phyloP scores from a whole-genome alignment of 2,888 invertebrate species.

The Epiblema foenella region DNA sequence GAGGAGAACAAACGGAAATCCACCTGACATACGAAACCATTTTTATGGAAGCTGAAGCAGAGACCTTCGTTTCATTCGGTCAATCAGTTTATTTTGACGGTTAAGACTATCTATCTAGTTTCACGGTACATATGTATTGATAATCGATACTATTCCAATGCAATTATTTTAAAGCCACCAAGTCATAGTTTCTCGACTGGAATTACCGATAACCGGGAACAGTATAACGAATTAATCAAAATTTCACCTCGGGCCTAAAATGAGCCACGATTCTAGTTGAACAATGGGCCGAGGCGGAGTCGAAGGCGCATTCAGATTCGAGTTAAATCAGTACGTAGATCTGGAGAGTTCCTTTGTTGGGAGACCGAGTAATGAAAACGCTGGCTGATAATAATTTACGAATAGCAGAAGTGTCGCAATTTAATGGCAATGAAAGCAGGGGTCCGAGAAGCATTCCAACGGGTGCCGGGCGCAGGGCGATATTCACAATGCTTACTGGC shows the following conservation, averaged over 20 bases:
- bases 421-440: slow-evolving; percentile 72
- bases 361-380: slow-evolving; percentile 81
- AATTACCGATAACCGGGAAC: slow-evolving; percentile 71
- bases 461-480: slow-evolving; percentile 52
- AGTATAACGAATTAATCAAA: slow-evolving; percentile 82
- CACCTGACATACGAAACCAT: no score
- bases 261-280: slow-evolving; percentile 77
- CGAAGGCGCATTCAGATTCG: slow-evolving; percentile 74
- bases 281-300: slow-evolving; percentile 66
- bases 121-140: slow-evolving; percentile 48
- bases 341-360: slow-evolving; percentile 81
- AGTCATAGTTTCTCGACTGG: slow-evolving; percentile 63
- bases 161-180: slow-evolving; percentile 64
- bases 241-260: slow-evolving; percentile 82
- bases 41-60: no score
- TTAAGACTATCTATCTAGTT: slow-evolving; percentile 20
- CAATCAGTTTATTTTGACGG: slow-evolving; percentile 11
- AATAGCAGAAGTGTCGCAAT: slow-evolving; percentile 84
- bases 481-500: background rate
- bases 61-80: no score
- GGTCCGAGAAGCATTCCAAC: slow-evolving; percentile 79
- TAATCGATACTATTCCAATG: slow-evolving; percentile 58
- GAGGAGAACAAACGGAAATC: no score
- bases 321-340: slow-evolving; percentile 81
- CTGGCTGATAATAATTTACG: slow-evolving; percentile 84